These are phyloP conservation scores for Acropternis orthonyx DNA, from an alignment of 2,797 vertebrate species.

Conservation along the genomic window DNA sequence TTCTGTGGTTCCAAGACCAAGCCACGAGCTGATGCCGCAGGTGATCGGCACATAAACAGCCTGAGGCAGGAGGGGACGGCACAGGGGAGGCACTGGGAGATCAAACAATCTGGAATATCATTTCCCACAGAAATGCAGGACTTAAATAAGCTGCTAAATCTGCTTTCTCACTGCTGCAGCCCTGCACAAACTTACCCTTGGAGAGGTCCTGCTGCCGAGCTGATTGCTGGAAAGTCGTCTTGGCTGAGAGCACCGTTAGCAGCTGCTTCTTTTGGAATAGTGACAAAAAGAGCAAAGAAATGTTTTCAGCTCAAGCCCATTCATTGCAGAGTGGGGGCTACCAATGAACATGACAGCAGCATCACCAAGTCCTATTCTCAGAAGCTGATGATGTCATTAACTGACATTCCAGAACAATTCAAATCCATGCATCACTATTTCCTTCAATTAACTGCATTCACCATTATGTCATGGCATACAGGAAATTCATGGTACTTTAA, in stretches of 20 bases:
- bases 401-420: not conserved
- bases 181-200: conserved; percentile 57
- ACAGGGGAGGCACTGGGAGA: not conserved
- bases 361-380: not conserved
- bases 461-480: not conserved
- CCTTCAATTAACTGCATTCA: not conserved
- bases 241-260: conserved; percentile 73
- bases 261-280: conserved; percentile 75
- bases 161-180: not conserved
- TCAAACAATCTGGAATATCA: not conserved
- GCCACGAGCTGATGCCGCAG: not conserved
- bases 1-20: not conserved
- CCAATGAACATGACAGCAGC: not conserved
- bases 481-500: not conserved
- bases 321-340: not conserved
- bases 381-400: not conserved
- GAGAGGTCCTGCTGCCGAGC: conserved; percentile 57
- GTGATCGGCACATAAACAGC: not conserved
- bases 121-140: not conserved
- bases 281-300: conserved; percentile 29
- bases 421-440: not conserved
- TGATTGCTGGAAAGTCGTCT: conserved; percentile 83
- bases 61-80: rapidly evolving
- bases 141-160: not conserved
- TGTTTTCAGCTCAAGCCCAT: not conserved